Evolutionary conservation across 2,888 invertebrate genomes (phyloP).

Genomic region (Tanytarsus gracilentus): DNA sequence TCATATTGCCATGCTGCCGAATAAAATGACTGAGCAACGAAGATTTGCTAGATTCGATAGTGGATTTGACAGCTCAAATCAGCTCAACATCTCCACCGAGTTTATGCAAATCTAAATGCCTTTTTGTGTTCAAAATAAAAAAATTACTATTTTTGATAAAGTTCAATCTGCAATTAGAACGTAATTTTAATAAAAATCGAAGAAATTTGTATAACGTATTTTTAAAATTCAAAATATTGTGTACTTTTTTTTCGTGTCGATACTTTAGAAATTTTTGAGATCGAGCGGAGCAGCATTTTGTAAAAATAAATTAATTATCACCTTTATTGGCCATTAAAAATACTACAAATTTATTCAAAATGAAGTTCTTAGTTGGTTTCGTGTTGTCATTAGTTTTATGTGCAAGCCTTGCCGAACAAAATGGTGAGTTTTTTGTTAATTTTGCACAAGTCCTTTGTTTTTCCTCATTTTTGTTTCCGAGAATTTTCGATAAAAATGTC

Average conservation of each 20-base stretch:
- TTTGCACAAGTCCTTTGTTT: background rate
- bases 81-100: background rate
- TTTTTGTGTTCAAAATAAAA: conserved; percentile 9
- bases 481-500: no score
- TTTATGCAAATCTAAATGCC: conserved; percentile 10
- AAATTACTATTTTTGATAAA: no score
- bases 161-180: no score
- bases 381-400: background rate
- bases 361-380: background rate
- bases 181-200: no score
- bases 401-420: background rate
- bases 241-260: no score
- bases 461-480: no score
- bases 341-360: background rate
- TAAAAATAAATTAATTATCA: background rate
- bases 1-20: background rate
- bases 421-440: background rate
- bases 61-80: background rate
- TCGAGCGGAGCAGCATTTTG: no score
- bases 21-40: background rate
- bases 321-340: background rate
- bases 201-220: no score
- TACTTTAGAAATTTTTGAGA: no score
- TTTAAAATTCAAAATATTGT: no score
- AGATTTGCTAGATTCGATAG: conserved; percentile 3